phyloP scores from a whole-genome alignment of 1,140 invertebrate genomes.

The Pissodes strobi region DNA sequence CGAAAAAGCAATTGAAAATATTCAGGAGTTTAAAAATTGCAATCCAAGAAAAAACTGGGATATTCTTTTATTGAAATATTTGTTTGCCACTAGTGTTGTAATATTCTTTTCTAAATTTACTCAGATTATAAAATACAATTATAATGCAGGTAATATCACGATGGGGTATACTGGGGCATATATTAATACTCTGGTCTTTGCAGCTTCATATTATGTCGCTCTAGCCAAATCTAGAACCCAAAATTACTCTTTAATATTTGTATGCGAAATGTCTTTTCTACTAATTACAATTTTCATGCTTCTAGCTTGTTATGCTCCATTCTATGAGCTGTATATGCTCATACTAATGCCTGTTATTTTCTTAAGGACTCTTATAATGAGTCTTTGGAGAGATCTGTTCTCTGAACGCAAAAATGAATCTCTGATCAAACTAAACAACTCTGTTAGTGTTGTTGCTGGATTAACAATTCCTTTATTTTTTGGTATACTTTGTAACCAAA shows the following conservation, averaged over 20 bases:
- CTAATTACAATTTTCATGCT: slow-evolving; percentile 9
- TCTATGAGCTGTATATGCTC: slow-evolving; percentile 21
- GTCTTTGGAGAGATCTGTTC: slow-evolving; percentile 27
- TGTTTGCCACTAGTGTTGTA: slow-evolving; percentile 19
- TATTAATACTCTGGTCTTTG: slow-evolving; percentile 28
- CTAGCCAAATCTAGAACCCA: not conserved
- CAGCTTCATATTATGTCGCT: slow-evolving; percentile 4
- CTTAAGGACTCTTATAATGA: slow-evolving; percentile 13
- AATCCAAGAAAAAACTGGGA: slow-evolving; percentile 29
- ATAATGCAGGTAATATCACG: slow-evolving; percentile 1
- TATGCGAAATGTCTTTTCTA: slow-evolving; percentile 22
- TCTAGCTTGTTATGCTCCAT: slow-evolving; percentile 28
- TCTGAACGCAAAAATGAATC: slow-evolving; percentile 17
- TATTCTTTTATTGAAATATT: slow-evolving; percentile 28
- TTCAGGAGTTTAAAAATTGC: slow-evolving; percentile 14
- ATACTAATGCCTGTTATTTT: slow-evolving; percentile 24
- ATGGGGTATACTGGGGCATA: slow-evolving; percentile 31
- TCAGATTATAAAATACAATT: slow-evolving; percentile 32
- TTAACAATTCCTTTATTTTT: slow-evolving; percentile 27
- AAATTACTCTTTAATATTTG: not conserved
- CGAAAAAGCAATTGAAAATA: slow-evolving; percentile 6
- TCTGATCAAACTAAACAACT: slow-evolving; percentile 15
- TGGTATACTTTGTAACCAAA: slow-evolving; percentile 25
- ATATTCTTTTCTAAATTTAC: slow-evolving; percentile 35
- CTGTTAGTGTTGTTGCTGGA: slow-evolving; percentile 17